Evolutionary conservation across 2,797 vertebrate genomes (phyloP).

Genomic region (Rousettus madagascariensis): DNA sequence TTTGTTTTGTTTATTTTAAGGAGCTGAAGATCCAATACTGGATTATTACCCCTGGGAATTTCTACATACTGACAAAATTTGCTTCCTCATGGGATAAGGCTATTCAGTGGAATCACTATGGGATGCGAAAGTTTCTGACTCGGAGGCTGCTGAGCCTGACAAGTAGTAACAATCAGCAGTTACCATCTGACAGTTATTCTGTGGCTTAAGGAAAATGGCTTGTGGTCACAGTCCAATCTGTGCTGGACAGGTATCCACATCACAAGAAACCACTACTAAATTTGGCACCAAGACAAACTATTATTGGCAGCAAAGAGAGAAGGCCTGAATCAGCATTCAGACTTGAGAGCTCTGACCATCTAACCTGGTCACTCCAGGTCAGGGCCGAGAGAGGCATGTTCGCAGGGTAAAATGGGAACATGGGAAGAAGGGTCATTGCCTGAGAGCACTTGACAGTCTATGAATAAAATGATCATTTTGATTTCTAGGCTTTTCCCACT

Average conservation of each 20-base stretch:
- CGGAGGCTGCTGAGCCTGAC: conserved; percentile 60
- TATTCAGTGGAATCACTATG: conserved; percentile 58
- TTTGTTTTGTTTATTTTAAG: not conserved
- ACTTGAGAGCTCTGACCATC: not conserved
- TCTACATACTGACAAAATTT: not conserved
- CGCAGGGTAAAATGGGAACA: not conserved
- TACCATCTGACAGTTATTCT: conserved; percentile 73
- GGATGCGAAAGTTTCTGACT: conserved; percentile 25
- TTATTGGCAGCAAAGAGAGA: not conserved
- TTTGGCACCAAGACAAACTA: conserved; percentile 49
- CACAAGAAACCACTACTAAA: conserved; percentile 70
- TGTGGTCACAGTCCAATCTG: conserved; percentile 49
- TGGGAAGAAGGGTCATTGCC: not conserved
- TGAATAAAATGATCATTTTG: not conserved
- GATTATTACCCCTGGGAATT: not conserved
- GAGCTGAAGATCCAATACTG: not conserved
- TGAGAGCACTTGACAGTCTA: not conserved
- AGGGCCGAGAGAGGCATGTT: not conserved
- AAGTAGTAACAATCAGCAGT: conserved; percentile 60
- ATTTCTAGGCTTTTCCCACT: not conserved
- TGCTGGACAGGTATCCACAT: conserved; percentile 72
- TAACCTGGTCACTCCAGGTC: conserved; percentile 7
- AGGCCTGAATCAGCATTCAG: conserved; percentile 53
- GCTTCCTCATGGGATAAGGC: not conserved
- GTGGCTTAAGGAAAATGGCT: conserved; percentile 75